Percentiles rank a stretch among this genome's conserved stretches.
Evolutionary conservation across 30 jellyfish, hydroid and myxozoan genomes (phyloP).

Genomic region (Hydractinia echinata): DNA sequence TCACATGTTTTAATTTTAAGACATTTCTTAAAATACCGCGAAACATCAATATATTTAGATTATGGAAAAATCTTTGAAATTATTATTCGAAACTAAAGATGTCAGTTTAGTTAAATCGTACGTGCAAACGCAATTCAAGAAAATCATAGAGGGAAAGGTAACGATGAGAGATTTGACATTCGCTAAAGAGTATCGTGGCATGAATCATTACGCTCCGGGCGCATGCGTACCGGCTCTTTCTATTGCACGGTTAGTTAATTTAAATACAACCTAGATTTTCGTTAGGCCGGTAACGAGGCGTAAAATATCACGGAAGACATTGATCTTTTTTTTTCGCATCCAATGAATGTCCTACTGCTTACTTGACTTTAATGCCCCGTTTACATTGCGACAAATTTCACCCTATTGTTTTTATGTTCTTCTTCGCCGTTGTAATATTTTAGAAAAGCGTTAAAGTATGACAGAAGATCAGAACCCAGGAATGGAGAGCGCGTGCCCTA

Average conservation of each 20-base stretch:
- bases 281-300: too few relatives aligned
- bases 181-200: conserved; percentile 94
- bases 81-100: conserved; percentile 79
- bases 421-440: not conserved
- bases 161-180: conserved; percentile 71
- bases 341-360: not conserved
- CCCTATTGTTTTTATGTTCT: too few relatives aligned
- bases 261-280: too few relatives aligned
- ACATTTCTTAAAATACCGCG: too few relatives aligned
- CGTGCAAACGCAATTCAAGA: conserved; percentile 66
- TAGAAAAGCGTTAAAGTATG: conserved; percentile 65
- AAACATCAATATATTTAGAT: conserved; percentile 20
- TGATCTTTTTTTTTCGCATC: too few relatives aligned
- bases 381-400: too few relatives aligned
- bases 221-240: conserved; percentile 93
- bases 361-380: too few relatives aligned
- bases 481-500: conserved; percentile 93
- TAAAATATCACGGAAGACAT: too few relatives aligned
- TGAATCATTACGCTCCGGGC: conserved; percentile 76
- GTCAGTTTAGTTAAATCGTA: conserved; percentile 66
- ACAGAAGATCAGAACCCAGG: conserved; percentile 92
- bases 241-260: conserved; percentile 54
- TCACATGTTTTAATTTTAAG: too few relatives aligned
- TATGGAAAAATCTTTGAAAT: conserved; percentile 65
- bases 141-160: conserved; percentile 75